Base-by-base conservation (phyloP, 2,888 invertebrate genomes). In the Dolichopus griseipennis region DNA sequence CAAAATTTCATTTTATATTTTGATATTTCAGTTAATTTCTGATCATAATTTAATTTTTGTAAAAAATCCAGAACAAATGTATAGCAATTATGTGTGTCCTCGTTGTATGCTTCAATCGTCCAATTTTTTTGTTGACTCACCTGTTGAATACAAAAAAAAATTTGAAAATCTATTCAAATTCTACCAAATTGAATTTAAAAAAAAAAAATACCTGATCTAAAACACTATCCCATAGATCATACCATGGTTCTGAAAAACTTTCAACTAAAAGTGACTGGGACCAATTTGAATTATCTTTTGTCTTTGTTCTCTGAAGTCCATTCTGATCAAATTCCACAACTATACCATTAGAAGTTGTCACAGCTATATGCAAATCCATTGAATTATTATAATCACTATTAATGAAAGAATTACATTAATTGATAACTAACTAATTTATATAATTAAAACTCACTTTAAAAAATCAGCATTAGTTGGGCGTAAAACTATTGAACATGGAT, bases 401-500 rank as follows among this genome's bases (percentile, higher is more conserved):
- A 4, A 27, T 27, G 5, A 27, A 27, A 27, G 5, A 27, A 27
- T 27, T 27, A 27, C 2, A 27, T 27, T 27, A 27, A 27, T 27
- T 4, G 5, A 27, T n/a, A n/a, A 52, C 37, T 10, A 37, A 37
- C 8, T 10, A 37, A 37, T 61, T 12, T 20, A n/a, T n/a, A n/a
- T 18, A 66, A 68, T 68, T 33, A 63, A 18, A 63, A 84, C 87
- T 85, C 84, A 91, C 93, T 91, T 89, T 69, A 95, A 85, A 81
- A 95, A 95, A 83, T 90, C 90, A 66, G 95, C 95, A 71, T 85
- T 85, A 5, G 95, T 93, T 68, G 95, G 95, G 80, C 91, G 92
- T 78, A 96, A 88, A 64, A 95, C 87, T 74, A 96, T 86, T 65
- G 91, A 87, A 76, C 91, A 90, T 43, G 91, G 89, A 82, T 90